Base-by-base conservation (phyloP, 2,888 invertebrate species). In the Drosophila colorata region DNA sequence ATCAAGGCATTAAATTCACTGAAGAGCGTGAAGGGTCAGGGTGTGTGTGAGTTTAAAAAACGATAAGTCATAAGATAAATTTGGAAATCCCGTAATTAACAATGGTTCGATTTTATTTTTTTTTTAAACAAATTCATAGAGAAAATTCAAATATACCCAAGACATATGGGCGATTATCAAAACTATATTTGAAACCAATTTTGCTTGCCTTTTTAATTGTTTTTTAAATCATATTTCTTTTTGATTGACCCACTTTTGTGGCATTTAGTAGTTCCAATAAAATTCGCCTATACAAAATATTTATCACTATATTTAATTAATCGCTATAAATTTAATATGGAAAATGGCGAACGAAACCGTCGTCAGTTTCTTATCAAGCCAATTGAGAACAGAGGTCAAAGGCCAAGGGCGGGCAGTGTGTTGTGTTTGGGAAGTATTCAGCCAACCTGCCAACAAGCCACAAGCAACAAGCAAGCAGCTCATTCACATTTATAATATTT, bases 401-500 rank as follows among this genome's bases (percentile, higher is more conserved):
- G 60, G 60, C 48, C 66, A 77, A 68, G 57, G 70, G 43, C 58
- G 66, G 46, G 14, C 31, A 13, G 13, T 3, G 13, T 33, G 11
- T 4, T 11, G 33, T 3, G 11, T 33, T 13, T 28, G 2, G 28
- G 28, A 28, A 16, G n/a, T 13, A 58, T 11, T 25, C 18, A 33
- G n/a, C 31, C 40, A 37, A 61, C n/a, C 49, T 37, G 59, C 20
- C 58, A 53, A 28, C 9, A 9, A 8, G 28, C 28, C 28, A 43
- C 49, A 58, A 65, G 68, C 69, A 86, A 73, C 63, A 63, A 72
- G 69, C 67, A 68, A 65, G 48, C 61, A 78, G 53, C 66, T 78
- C 66, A 80, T 86, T 75, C 70, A 70, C 73, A 78, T 83, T 76
- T 73, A 75, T 69, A 75, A 70, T 74, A 74, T 78, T 71, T 65